Conservation (phyloP, 2,797 vertebrate genomes). For the Poecilia wingei region DNA sequence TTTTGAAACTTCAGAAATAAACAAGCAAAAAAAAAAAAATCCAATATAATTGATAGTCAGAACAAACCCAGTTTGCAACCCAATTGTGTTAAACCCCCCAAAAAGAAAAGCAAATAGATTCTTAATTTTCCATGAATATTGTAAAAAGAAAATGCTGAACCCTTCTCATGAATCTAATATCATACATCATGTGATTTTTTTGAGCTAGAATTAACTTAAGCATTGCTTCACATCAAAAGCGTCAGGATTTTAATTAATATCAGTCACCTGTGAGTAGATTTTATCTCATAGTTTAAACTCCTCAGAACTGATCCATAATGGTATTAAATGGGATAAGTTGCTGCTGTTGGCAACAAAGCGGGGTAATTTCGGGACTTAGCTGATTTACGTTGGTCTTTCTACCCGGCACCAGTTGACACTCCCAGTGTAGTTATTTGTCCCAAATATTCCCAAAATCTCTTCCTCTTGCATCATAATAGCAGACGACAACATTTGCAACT, state of each 20-base stretch:
- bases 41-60: not conserved
- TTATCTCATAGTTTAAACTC: slow-evolving; percentile 29
- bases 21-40: not conserved
- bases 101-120: not conserved
- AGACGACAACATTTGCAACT: slow-evolving; percentile 69
- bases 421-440: slow-evolving; percentile 23
- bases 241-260: not conserved
- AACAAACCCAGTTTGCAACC: not conserved
- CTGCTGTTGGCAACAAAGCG: slow-evolving; percentile 56
- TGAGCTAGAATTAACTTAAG: not conserved
- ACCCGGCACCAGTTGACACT: slow-evolving; percentile 44
- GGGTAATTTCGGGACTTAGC: slow-evolving; percentile 59
- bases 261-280: not conserved
- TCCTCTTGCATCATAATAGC: slow-evolving; percentile 45
- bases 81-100: not conserved
- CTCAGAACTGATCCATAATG: slow-evolving; percentile 17
- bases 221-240: not conserved
- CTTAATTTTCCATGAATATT: not conserved
- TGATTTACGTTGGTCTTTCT: slow-evolving; percentile 37
- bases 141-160: not conserved
- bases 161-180: not conserved
- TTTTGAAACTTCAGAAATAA: not conserved
- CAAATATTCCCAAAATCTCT: slow-evolving; percentile 59
- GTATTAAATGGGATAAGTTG: slow-evolving; percentile 57
- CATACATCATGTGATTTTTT: not conserved